Conservation (phyloP, 2,888 invertebrate genomes). For the Euzetes globulus region DNA sequence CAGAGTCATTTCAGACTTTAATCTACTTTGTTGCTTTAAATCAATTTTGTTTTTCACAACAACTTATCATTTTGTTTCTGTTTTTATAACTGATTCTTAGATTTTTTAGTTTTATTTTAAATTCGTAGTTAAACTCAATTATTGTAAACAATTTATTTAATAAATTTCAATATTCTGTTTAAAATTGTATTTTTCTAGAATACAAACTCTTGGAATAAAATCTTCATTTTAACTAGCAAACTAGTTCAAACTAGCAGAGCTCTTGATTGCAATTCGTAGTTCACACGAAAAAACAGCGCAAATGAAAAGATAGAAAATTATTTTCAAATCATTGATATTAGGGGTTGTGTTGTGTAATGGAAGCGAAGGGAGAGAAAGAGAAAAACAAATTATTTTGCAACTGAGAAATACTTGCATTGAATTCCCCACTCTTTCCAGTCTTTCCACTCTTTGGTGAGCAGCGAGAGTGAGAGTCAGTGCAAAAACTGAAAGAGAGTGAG, state of each 20-base stretch:
- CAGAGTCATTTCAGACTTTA: neutral
- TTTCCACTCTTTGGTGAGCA: neutral
- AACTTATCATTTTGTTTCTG: neutral
- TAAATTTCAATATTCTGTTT: neutral
- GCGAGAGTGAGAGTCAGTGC: neutral
- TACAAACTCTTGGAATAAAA: too few relatives aligned
- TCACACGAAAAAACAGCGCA: neutral
- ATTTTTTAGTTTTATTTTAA: neutral
- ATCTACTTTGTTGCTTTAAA: conserved; percentile 1
- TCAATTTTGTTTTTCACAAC: conserved; percentile 10
- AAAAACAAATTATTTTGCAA: neutral
- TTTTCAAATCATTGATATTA: conserved; percentile 9
- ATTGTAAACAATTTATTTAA: neutral
- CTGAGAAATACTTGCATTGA: conserved; percentile 1
- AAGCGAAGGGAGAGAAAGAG: neutral
- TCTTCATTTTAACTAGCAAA: too few relatives aligned
- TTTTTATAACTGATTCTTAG: too few relatives aligned
- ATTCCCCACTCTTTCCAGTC: conserved; percentile 23
- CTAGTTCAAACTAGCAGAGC: too few relatives aligned
- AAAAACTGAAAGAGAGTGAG: neutral
- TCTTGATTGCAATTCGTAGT: neutral
- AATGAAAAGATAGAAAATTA: conserved; percentile 11
- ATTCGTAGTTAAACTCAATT: neutral
- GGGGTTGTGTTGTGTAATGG: conserved; percentile 1
- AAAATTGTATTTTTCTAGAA: neutral